Evolutionary conservation across 2,113 vertebrate genomes (phyloP), one percentile per base, ranked within the genome.

Genomic region (Psilopsiagon aurifrons): DNA sequence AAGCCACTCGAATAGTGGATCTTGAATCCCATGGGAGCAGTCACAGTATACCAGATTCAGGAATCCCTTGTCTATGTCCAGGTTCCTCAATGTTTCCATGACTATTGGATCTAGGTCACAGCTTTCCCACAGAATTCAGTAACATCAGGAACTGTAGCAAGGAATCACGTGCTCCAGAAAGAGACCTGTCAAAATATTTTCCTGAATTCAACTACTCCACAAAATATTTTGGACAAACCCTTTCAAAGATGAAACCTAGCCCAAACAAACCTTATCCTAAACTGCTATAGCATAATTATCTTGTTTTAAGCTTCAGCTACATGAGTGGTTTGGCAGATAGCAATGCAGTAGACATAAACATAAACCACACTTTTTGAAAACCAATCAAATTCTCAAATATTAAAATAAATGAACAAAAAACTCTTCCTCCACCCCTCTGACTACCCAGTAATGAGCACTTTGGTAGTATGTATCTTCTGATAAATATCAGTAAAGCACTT

Each of bases 11-110:
- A 69, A 60, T 2, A 29, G 20, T 77, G 37, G 13, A 37, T 39
- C 11, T 64, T 33, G 15, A 51, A 60, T 60, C 5, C 13, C 44
- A 46, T 8, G 33, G 39, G 15, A 6, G 6, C 9, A n/a, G 9
- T 13, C 22, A 25, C 2, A 51, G 9, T 9, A 55, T 31, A 20
- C 4, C 25, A 59, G 0, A 0, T 23, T 63, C 35, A 85, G 44
- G 44, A 68, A 39, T 39, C 10, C 15, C 5, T 19, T 84, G 11
- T 19, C 54, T 82, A 41, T 16, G 35, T 17, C 20, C 27, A 44
- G 2, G 5, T 1, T 64, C 33, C 8, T 39, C 28, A 35, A 5
- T 35, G 4, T 68, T 80, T 85, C 19, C 10, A 51, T 25, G 43
- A n/a, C 37, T 64, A 31, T 18, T n/a, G 23, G 27, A 67, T n/a